Conservation (phyloP, 2,797 vertebrate species). For the Cirrhinus mrigala region DNA sequence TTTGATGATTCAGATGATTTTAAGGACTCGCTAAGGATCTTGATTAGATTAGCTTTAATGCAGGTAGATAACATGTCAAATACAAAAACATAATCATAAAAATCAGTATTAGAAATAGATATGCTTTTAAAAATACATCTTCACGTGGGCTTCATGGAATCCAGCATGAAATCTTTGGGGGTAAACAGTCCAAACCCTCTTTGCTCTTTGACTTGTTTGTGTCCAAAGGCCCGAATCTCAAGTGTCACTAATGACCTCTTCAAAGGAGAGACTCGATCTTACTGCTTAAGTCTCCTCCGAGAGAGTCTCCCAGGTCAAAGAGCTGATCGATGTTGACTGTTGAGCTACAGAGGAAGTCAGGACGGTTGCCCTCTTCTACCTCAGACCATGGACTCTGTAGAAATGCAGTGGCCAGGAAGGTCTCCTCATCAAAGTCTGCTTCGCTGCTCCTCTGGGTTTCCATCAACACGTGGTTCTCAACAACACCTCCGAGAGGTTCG, state of each 20-base stretch:
- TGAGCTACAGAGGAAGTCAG: slow-evolving; percentile 81
- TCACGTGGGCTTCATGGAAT: slow-evolving; percentile 51
- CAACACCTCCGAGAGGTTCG: slow-evolving; percentile 59
- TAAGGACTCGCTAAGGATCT: slow-evolving; percentile 56
- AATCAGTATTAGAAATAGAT: slow-evolving; percentile 51
- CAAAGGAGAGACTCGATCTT: slow-evolving; percentile 84
- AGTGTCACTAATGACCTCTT: slow-evolving; percentile 56
- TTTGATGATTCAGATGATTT: not conserved
- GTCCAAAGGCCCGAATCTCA: slow-evolving; percentile 32
- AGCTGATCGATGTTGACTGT: slow-evolving; percentile 84
- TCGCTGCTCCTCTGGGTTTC: slow-evolving; percentile 75
- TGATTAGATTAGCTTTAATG: slow-evolving; percentile 54
- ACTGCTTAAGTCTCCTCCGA: slow-evolving; percentile 78
- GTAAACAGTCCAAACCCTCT: slow-evolving; percentile 45
- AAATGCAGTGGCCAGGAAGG: slow-evolving; percentile 89
- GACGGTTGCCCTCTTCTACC: slow-evolving; percentile 72
- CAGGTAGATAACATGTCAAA: slow-evolving; percentile 47
- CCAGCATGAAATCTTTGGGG: slow-evolving; percentile 54
- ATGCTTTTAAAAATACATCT: slow-evolving; percentile 38
- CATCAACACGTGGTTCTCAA: slow-evolving; percentile 64
- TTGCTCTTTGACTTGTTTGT: slow-evolving; percentile 35
- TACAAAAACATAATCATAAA: slow-evolving; percentile 54
- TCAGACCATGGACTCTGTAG: slow-evolving; percentile 91
- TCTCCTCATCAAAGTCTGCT: slow-evolving; percentile 87
- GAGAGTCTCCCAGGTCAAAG: slow-evolving; percentile 82